phyloP scores from a whole-genome alignment of 2,113 vertebrate species.

The Coptodon rendalli region DNA sequence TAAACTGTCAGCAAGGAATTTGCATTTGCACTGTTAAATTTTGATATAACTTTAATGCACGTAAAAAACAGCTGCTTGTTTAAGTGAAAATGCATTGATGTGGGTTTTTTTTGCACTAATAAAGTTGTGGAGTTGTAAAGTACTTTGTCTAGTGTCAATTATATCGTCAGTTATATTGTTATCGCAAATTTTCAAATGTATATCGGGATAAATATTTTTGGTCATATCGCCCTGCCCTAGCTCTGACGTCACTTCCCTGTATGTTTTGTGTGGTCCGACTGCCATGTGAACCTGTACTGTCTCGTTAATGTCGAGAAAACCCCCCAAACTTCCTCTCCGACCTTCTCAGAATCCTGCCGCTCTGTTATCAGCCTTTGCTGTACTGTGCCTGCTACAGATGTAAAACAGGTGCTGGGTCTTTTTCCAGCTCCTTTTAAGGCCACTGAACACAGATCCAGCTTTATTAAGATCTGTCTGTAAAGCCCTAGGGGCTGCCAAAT shows the following conservation, averaged over 20 bases:
- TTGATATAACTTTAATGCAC: too few relatives aligned
- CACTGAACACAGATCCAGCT: conserved; percentile 61
- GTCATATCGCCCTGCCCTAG: rapidly evolving
- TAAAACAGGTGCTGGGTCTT: conserved; percentile 70
- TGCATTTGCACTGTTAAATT: too few relatives aligned
- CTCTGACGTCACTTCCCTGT: neutral
- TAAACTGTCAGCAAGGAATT: too few relatives aligned
- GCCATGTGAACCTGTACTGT: neutral
- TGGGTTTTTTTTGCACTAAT: too few relatives aligned
- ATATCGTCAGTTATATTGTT: rapidly evolving
- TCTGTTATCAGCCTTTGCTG: conserved; percentile 49
- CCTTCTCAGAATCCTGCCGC: neutral
- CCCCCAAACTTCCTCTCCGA: conserved; percentile 7
- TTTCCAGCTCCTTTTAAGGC: conserved; percentile 74
- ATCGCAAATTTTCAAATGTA: neutral
- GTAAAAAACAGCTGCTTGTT: too few relatives aligned
- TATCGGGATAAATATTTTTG: neutral
- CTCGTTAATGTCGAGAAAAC: conserved; percentile 1
- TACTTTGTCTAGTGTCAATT: neutral
- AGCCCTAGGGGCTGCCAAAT: conserved; percentile 69
- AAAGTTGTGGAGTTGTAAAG: neutral
- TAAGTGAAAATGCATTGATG: too few relatives aligned
- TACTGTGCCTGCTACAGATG: conserved; percentile 46
- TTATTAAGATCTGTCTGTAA: conserved; percentile 71
- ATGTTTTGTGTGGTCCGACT: neutral